These are phyloP conservation scores for Vulpes ferrilata DNA, from an alignment of 2,113 vertebrate species.

Conservation along the genomic window DNA sequence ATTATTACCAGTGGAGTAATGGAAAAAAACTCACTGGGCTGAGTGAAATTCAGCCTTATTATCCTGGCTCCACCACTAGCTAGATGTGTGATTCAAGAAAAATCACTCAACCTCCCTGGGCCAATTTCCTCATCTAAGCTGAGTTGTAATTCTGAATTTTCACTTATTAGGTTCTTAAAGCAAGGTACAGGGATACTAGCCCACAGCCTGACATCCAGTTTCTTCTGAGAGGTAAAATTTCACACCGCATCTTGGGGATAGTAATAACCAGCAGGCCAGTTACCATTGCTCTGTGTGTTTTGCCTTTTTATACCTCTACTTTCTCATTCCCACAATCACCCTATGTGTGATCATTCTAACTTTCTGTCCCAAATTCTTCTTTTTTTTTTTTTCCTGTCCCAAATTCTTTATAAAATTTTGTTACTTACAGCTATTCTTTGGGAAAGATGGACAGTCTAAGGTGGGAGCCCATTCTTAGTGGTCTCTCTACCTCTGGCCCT, in stretches of 20 bases:
- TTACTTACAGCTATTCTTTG: background rate
- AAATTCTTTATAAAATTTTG: conserved; percentile 43
- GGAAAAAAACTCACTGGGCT: conserved; percentile 51
- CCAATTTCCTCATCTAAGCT: conserved; percentile 54
- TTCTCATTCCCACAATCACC: background rate
- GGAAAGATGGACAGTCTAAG: background rate
- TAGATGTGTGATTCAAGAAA: conserved; percentile 67
- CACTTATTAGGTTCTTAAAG: conserved; percentile 58
- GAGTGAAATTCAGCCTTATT: conserved; percentile 52
- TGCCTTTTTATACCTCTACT: background rate
- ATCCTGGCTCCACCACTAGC: conserved; percentile 44
- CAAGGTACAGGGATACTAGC: background rate
- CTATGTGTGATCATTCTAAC: background rate
- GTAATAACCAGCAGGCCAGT: background rate
- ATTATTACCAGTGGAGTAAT: conserved; percentile 48
- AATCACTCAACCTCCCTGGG: conserved; percentile 10
- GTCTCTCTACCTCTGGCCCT: background rate
- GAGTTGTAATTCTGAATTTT: conserved; percentile 72
- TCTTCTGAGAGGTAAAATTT: conserved; percentile 32
- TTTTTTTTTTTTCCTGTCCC: background rate
- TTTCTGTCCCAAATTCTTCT: background rate
- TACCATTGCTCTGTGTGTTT: background rate
- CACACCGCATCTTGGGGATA: background rate
- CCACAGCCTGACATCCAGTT: background rate
- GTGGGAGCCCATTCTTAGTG: background rate